phyloP scores from a whole-genome alignment of 1,140 invertebrate species.

The Adelges cooleyi region DNA sequence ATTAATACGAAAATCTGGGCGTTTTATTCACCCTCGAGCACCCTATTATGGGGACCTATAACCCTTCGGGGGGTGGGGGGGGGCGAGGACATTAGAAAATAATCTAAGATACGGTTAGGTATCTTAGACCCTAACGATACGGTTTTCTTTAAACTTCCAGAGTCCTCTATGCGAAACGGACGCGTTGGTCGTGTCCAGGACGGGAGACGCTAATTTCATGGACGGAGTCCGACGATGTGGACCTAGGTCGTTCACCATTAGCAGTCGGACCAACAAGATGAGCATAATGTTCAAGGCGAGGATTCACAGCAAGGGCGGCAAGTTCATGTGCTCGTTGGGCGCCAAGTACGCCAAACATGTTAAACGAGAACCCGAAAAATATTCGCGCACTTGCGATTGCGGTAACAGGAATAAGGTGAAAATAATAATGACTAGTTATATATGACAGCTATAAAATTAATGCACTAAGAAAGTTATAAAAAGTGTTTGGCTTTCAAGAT shows the following conservation, averaged over 20 bases:
- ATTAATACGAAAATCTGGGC: no score
- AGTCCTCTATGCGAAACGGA: not conserved
- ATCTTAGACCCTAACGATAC: no score
- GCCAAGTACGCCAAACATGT: not conserved
- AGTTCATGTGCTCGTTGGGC: not conserved
- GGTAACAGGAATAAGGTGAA: not conserved
- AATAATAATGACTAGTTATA: no score
- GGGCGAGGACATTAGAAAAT: no score
- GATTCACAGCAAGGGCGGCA: not conserved
- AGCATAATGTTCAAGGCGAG: not conserved
- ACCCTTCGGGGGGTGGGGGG: no score
- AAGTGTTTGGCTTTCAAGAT: no score
- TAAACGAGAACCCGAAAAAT: not conserved
- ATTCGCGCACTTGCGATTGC: not conserved
- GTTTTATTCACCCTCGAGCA: no score
- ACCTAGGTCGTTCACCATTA: not conserved
- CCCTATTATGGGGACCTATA: no score
- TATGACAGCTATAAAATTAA: no score
- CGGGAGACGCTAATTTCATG: not conserved
- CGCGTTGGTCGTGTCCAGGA: not conserved
- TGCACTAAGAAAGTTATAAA: no score
- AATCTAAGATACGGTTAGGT: no score
- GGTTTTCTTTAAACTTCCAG: not conserved
- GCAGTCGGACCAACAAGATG: constrained; percentile 7
- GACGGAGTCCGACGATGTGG: constrained; percentile 1